These are phyloP conservation scores for Drosophila parabipectinata DNA, from an alignment of 1,140 invertebrate species.

Conservation along the genomic window DNA sequence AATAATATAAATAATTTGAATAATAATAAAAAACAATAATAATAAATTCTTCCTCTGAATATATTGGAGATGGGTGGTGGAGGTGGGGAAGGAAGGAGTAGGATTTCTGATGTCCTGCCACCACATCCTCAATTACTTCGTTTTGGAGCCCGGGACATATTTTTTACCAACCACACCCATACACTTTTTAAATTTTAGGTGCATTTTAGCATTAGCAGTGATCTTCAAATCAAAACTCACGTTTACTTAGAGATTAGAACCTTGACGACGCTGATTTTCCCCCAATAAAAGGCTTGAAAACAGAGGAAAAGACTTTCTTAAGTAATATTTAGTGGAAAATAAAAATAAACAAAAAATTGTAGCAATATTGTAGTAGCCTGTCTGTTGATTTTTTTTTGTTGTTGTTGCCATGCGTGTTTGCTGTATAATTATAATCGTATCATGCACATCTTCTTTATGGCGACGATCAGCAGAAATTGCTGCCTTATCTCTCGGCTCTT, in stretches of 20 bases:
- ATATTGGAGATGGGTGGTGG: too few relatives aligned
- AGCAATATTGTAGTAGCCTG: conserved; percentile 22
- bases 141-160: too few relatives aligned
- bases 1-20: too few relatives aligned
- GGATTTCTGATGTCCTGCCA: too few relatives aligned
- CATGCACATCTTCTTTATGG: conserved; percentile 46
- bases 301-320: background rate
- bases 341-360: background rate
- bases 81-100: too few relatives aligned
- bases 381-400: conserved; percentile 2
- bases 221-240: background rate
- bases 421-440: conserved; percentile 62
- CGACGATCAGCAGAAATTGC: conserved; percentile 46
- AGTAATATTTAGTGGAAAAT: too few relatives aligned
- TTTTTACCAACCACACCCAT: too few relatives aligned
- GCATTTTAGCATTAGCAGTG: background rate
- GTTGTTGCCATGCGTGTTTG: conserved; percentile 39
- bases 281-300: background rate
- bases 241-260: background rate
- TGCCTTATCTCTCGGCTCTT: conserved; percentile 34
- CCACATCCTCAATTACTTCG: too few relatives aligned
- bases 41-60: too few relatives aligned
- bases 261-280: too few relatives aligned
- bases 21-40: too few relatives aligned
- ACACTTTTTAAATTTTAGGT: too few relatives aligned